Evolutionary conservation across 2,888 invertebrate species (phyloP), one percentile per base, ranked within the genome.

Genomic region (Merodon equestris): DNA sequence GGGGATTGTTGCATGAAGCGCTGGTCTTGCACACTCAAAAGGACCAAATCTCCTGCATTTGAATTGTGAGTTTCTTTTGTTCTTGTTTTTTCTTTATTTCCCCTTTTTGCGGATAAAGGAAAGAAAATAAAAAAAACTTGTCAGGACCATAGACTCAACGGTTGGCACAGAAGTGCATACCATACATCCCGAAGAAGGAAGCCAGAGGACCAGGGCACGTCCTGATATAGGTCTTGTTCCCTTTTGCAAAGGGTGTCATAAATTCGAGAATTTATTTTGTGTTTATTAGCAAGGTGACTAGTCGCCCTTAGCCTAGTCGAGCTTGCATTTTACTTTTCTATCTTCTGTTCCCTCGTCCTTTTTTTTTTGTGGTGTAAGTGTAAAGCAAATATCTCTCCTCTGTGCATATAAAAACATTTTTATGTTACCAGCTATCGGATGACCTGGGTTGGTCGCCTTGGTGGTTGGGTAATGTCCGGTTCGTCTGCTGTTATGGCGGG

Each of bases 231-330:
- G 27, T 27, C 44, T 57, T 13, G 45, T 18, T 18, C 13, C 7
- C 9, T 38, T 54, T 63, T 75, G 70, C 48, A 53, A 44, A 60
- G 54, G 56, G 54, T 42, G 58, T 76, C 60, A 71, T 76, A 71
- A 76, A 76, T 66, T 60, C 38, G 60, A 71, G 51, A 71, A 71
- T 56, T 60, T 76, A 61, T 66, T 66, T 71, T 38, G 19, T 61
- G 67, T 74, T 61, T 74, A 60, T 67, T 67, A 74, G 64, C 50
- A 54, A 71, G 61, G 60, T 71, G 71, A 56, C 76, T 71, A 60
- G 64, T 10, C 40, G 40, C 42, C 45, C 19, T 44, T 14, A 19
- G 45, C 27, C 15, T 17, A 14, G 13, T 12, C n/a, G n/a, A 10
- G 38, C 14, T 40, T 18, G 45, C 1, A 14, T 18, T 10, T n/a